Evolutionary conservation across 2,888 invertebrate species (phyloP).

Genomic region (Chrysolina oricalcia): DNA sequence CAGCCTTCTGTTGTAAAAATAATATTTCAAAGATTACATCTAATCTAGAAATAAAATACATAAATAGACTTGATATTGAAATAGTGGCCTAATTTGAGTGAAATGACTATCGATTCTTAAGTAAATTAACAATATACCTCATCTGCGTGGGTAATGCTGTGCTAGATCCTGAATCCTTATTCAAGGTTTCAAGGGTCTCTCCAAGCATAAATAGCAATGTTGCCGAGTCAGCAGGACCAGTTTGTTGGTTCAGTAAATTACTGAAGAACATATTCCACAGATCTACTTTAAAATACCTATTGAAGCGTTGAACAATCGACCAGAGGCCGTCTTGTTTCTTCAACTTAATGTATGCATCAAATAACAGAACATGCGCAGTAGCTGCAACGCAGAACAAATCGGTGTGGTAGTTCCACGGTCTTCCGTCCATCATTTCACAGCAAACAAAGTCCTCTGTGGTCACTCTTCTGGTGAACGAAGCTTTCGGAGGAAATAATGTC

Average conservation of each 20-base stretch:
- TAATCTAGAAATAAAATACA: slow-evolving; percentile 51
- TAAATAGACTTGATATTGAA: slow-evolving; percentile 43
- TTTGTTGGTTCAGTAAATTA: slow-evolving; percentile 80
- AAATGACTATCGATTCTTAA: slow-evolving; percentile 66
- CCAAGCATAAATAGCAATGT: slow-evolving; percentile 60
- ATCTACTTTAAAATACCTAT: slow-evolving; percentile 76
- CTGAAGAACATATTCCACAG: slow-evolving; percentile 89
- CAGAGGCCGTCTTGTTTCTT: slow-evolving; percentile 67
- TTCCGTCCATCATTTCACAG: slow-evolving; percentile 92
- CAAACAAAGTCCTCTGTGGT: slow-evolving; percentile 87
- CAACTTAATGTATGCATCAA: slow-evolving; percentile 90
- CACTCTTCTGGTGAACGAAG: slow-evolving; percentile 79
- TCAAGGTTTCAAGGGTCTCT: slow-evolving; percentile 60
- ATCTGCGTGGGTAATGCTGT: slow-evolving; percentile 58
- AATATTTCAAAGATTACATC: slow-evolving; percentile 49
- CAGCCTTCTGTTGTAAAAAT: slow-evolving; percentile 52
- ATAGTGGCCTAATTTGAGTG: slow-evolving; percentile 39
- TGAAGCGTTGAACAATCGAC: slow-evolving; percentile 66
- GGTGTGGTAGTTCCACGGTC: slow-evolving; percentile 95
- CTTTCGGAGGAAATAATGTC: slow-evolving; percentile 84
- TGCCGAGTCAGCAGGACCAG: slow-evolving; percentile 65
- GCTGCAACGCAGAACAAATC: slow-evolving; percentile 93
- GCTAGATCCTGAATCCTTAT: slow-evolving; percentile 54
- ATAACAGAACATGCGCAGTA: slow-evolving; percentile 89
- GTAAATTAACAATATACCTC: slow-evolving; percentile 64